Conservation (phyloP, 2,888 invertebrate species). For the Drosophila leonis region DNA sequence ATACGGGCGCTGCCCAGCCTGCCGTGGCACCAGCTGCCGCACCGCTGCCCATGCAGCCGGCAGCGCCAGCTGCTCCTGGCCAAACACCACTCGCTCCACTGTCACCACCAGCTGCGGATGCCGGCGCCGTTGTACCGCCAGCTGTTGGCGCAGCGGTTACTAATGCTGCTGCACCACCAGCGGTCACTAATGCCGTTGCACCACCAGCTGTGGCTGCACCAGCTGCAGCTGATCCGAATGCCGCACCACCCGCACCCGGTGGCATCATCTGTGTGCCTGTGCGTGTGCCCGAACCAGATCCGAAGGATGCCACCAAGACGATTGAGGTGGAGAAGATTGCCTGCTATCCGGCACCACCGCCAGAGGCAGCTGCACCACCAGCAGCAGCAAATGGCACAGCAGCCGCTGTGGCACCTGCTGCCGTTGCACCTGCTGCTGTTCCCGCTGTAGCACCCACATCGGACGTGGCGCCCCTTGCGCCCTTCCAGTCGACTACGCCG, state of each 20-base stretch:
- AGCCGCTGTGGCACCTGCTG: background rate
- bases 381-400: constrained; percentile 32
- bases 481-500: constrained; percentile 58
- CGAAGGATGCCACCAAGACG: constrained; percentile 81
- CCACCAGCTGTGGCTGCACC: constrained; percentile 1
- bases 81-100: constrained; percentile 30
- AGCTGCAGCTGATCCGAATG: constrained; percentile 38
- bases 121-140: constrained; percentile 7
- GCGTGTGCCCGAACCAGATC: constrained; percentile 83
- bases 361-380: constrained; percentile 51
- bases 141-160: constrained; percentile 6
- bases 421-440: background rate
- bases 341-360: constrained; percentile 83
- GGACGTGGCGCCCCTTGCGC: constrained; percentile 44
- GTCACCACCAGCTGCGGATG: constrained; percentile 38
- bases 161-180: constrained; percentile 32
- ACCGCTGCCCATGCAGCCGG: background rate
- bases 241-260: constrained; percentile 49
- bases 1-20: constrained; percentile 54
- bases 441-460: background rate
- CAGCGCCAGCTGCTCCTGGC: constrained; percentile 4
- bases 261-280: constrained; percentile 83
- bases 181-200: no score
- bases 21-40: constrained; percentile 25
- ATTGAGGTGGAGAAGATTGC: constrained; percentile 82